These are phyloP conservation scores for Strongylocentrotus purpuratus DNA, from an alignment of 35 echinoderm and acorn worm genomes.

Conservation along the genomic window DNA sequence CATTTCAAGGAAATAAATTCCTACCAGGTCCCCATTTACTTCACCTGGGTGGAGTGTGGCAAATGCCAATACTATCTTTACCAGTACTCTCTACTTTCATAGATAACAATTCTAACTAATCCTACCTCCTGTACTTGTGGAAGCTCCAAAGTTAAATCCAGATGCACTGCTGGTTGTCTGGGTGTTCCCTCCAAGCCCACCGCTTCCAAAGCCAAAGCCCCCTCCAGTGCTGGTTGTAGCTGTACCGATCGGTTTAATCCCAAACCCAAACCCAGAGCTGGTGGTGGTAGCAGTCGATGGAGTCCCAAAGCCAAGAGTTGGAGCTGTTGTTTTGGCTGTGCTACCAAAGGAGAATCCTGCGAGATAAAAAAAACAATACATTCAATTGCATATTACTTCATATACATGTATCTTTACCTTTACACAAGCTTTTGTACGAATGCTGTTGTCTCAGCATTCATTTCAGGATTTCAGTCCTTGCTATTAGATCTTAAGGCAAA, in stretches of 20 bases:
- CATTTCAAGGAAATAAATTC: no score
- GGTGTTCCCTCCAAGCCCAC: conserved; percentile 6
- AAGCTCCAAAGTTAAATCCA: conserved; percentile 68
- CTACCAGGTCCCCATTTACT: no score
- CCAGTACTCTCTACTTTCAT: background rate
- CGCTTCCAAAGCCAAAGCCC: conserved; percentile 47
- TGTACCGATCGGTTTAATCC: conserved; percentile 60
- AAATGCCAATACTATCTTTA: background rate
- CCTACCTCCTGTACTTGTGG: conserved; percentile 38
- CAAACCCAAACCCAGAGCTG: conserved; percentile 58
- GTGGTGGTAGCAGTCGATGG: conserved; percentile 48
- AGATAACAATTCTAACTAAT: background rate
- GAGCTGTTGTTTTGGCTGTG: conserved; percentile 53
- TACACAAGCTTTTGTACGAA: background rate
- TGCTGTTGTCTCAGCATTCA: background rate
- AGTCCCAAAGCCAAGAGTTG: conserved; percentile 55
- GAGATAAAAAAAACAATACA: background rate
- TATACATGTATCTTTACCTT: background rate
- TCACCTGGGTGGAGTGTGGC: no score
- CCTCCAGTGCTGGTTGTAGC: conserved; percentile 66
- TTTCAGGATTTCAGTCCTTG: no score
- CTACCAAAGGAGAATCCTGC: conserved; percentile 63
- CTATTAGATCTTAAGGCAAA: no score
- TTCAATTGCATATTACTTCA: background rate
- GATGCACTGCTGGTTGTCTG: conserved; percentile 57